Evolutionary conservation across 2,888 invertebrate species (phyloP), one percentile per base, ranked within the genome.

Genomic region (Sylvicola cinctus): DNA sequence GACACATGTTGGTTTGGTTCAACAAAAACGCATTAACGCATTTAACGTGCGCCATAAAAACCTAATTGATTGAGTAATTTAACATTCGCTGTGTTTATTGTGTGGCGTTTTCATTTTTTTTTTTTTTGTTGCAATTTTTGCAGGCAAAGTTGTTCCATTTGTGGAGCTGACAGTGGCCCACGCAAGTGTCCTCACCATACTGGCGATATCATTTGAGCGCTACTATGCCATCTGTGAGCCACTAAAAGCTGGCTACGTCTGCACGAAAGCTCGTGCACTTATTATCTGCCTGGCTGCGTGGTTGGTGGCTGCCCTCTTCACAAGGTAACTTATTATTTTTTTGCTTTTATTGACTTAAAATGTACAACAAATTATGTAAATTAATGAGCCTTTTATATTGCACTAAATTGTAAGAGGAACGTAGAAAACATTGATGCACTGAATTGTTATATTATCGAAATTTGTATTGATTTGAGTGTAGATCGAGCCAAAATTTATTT

Each of bases 161-260:
- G 76, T 90, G 39, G 90, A 91, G 60, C 61, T 88, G 50, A 81
- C 85, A 1, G 85, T 90, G 15, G 85, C 87, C 3, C 87, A 88
- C 54, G 85, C 88, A 16, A 88, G 88, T 26, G 87, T 88, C 3
- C 64, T 91, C 35, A 91, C 90, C 26, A 90, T 91, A 48, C 60
- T 91, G 48, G 90, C 88, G 38, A 91, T 91, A 56, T 85, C 85
- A 50, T 84, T 90, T 55, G 90, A 91, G 58, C 68, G 81, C 36
- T 83, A 79, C 61, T 78, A 79, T 59, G 90, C 90, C 42, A 88
- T 91, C 52, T 90, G 90, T 56, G 80, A 87, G 52, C 90, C 90
- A 0, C 62, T 91, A 35, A 73, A 81, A 45, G 88, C 85, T 4
- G 83, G 84, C 38, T 85, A 84, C 58, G 80, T 85, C 34, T 87